Evolutionary conservation across 2,888 invertebrate genomes (phyloP).

Genomic region (Isotomurus palustris): DNA sequence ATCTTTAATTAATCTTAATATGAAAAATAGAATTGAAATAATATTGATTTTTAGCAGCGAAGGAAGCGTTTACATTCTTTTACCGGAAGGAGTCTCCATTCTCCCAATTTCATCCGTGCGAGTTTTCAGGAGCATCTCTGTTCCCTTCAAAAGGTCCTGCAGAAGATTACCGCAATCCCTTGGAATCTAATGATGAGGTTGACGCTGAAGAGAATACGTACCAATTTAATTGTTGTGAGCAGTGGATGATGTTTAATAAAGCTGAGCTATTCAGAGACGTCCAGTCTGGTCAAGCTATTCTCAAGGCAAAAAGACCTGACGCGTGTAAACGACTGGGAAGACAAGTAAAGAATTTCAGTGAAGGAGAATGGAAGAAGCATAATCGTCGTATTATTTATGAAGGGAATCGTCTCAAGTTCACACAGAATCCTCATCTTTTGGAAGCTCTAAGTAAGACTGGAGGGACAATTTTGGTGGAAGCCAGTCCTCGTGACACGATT

Average conservation of each 20-base stretch:
- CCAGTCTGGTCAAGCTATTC: slow-evolving; percentile 18
- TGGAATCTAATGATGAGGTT: slow-evolving; percentile 8
- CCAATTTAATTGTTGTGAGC: slow-evolving; percentile 32
- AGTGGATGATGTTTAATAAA: slow-evolving; percentile 42
- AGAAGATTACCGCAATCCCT: no score
- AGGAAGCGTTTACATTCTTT: slow-evolving; percentile 6
- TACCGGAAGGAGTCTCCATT: slow-evolving; percentile 21
- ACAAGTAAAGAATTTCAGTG: background rate
- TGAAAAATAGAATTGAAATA: no score
- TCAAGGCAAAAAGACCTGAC: slow-evolving; percentile 6
- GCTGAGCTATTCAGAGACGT: slow-evolving; percentile 32
- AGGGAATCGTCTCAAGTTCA: background rate
- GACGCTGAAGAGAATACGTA: slow-evolving; percentile 7
- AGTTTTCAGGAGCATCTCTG: slow-evolving; percentile 18
- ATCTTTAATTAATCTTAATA: no score
- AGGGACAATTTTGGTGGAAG: background rate
- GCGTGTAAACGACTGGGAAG: slow-evolving; percentile 26
- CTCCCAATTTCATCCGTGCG: slow-evolving; percentile 28
- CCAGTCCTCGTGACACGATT: slow-evolving; percentile 28
- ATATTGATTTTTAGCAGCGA: no score
- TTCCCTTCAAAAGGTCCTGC: no score
- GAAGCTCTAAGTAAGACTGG: background rate
- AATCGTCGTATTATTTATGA: background rate
- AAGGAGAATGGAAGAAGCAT: background rate
- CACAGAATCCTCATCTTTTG: background rate